Conservation (phyloP, 2,113 vertebrate genomes). For the Alexandromys fortis region DNA sequence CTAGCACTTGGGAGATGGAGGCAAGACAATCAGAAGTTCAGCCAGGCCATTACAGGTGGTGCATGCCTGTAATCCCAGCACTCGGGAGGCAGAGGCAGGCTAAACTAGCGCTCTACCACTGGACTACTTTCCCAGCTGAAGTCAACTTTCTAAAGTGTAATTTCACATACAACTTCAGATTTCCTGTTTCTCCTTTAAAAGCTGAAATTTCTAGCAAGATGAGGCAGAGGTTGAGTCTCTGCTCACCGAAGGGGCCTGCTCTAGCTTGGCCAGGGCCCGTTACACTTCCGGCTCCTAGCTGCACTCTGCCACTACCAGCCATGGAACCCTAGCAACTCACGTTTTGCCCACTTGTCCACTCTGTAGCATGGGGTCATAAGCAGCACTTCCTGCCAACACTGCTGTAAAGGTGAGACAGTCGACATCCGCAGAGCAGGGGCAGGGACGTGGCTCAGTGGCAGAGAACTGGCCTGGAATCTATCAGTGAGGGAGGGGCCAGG, state of each 20-base stretch:
- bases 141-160: background rate
- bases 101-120: too few species aligned
- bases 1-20: background rate
- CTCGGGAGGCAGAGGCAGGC: too few species aligned
- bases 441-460: background rate
- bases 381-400: accelerated
- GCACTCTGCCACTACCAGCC: background rate
- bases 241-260: background rate
- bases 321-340: too few species aligned
- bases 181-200: background rate
- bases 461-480: background rate
- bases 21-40: too few species aligned
- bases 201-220: background rate
- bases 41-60: too few species aligned
- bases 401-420: background rate
- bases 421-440: background rate
- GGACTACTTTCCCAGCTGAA: background rate
- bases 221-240: too few species aligned
- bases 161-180: background rate
- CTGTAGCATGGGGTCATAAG: background rate
- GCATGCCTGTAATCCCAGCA: too few species aligned
- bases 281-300: background rate
- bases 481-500: background rate
- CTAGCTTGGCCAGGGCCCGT: background rate
- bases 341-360: background rate